phyloP scores from a whole-genome alignment of 2,113 vertebrate genomes.

The Crotalus tigris region DNA sequence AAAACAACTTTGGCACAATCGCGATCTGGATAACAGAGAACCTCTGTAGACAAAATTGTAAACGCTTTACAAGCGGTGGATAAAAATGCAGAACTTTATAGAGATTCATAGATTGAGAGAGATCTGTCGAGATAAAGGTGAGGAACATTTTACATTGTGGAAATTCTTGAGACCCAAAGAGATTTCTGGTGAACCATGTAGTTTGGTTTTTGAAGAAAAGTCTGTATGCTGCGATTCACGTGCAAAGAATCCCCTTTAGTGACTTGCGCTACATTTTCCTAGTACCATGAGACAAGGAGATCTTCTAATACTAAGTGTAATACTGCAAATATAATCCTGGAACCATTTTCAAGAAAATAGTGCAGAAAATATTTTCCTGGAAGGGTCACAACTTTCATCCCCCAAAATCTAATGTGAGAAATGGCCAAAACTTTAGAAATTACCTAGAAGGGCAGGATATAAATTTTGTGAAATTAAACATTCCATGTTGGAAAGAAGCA shows the following conservation, averaged over 20 bases:
- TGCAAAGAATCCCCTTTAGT: too few species aligned
- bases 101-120: not conserved
- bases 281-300: too few species aligned
- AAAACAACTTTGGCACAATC: not conserved
- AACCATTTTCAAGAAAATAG: not conserved
- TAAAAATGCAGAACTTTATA: not conserved
- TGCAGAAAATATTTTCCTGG: not conserved
- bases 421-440: not conserved
- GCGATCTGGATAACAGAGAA: not conserved
- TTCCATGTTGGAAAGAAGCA: not conserved
- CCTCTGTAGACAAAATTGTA: not conserved
- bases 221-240: not conserved
- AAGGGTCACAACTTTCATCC: not conserved
- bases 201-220: not conserved
- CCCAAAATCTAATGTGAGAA: not conserved
- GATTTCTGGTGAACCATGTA: too few species aligned
- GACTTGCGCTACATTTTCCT: not conserved
- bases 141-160: not conserved
- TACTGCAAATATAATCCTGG: not conserved
- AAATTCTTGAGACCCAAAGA: not conserved
- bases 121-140: not conserved
- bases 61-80: fast-evolving
- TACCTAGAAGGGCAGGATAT: not conserved
- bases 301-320: not conserved
- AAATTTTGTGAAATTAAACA: not conserved